Conservation (phyloP, 1,140 invertebrate genomes). For the Diachasmimorpha longicaudata region DNA sequence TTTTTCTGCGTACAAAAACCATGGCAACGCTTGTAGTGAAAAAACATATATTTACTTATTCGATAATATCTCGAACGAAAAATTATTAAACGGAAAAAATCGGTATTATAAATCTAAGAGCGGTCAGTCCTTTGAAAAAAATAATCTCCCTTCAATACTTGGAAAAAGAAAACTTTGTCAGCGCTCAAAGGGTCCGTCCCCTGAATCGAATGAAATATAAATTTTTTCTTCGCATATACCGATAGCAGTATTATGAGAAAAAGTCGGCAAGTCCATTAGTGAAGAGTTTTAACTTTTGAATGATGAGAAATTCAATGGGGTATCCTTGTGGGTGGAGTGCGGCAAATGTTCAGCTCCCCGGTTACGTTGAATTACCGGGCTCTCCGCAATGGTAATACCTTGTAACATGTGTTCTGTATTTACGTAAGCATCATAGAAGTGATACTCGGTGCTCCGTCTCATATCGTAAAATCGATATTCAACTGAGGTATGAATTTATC, state of each 20-base stretch:
- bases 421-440: not conserved
- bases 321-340: not conserved
- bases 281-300: not conserved
- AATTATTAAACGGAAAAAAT: not conserved
- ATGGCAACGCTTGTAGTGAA: no score
- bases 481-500: not conserved
- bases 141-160: no score
- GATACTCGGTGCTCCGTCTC: not conserved
- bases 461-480: conserved; percentile 16
- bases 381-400: not conserved
- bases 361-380: not conserved
- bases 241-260: not conserved
- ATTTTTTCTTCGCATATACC: not conserved
- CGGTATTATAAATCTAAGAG: no score
- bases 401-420: not conserved
- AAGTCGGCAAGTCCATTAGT: not conserved
- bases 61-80: no score
- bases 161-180: no score
- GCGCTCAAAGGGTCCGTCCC: no score
- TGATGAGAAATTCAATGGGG: not conserved
- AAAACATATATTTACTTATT: no score
- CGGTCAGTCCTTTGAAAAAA: no score
- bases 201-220: no score
- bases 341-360: not conserved
- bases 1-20: conserved; percentile 66